Base-by-base conservation (phyloP, 2,797 vertebrate genomes). In the Borostomias antarcticus region DNA sequence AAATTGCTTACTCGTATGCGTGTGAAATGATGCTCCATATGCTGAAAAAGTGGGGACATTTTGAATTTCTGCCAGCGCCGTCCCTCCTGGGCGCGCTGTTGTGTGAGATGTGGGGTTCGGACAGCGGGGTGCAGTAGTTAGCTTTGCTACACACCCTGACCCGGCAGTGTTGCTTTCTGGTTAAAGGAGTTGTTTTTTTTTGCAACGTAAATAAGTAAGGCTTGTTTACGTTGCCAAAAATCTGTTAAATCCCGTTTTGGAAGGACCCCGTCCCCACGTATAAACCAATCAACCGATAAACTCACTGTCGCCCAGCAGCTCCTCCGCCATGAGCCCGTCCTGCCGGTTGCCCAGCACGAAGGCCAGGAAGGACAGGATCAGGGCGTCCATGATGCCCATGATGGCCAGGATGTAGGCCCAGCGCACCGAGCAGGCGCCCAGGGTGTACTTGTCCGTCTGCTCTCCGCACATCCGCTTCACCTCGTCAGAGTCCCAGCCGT, bases 371-470 rank as follows among this genome's bases (percentile, higher is more conserved):
- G 97, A 96, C 72, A 99, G 96, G 88, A 99, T 97, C 85, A 98
- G 94, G 30, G 97, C 97, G 75, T 98, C 97, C 92, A 99, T 77
- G 88, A 99, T 98, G 86, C 96, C 97, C 92, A 99, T 98, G 88
- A 99, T 98, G 32, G 97, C 97, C 89, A 99, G 91, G 88, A 98
- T 99, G 89, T 99, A 99, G 0, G 97, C 97, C 97, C 97, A 99
- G 89, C 97, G 97, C 77, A 99, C 94, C 1, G 97, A 99, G 88
- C 97, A 99, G 47, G 96, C 96, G 13, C 97, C 97, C 61, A 99
- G 93, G 2, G 94, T 96, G 92, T 99, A 99, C 88, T 98, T 99
- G 88, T 97, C 97, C 29, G 97, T 98, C 90, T 95, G 94, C 86
- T 98, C 96, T 65, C 97, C 97, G 11, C 97, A 99, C 97, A 99